A percentile compares a stretch with the other conserved stretches of the same genome.
Conservation (phyloP, 1,140 invertebrate species). For the Panagrolaimus sp. region DNA sequence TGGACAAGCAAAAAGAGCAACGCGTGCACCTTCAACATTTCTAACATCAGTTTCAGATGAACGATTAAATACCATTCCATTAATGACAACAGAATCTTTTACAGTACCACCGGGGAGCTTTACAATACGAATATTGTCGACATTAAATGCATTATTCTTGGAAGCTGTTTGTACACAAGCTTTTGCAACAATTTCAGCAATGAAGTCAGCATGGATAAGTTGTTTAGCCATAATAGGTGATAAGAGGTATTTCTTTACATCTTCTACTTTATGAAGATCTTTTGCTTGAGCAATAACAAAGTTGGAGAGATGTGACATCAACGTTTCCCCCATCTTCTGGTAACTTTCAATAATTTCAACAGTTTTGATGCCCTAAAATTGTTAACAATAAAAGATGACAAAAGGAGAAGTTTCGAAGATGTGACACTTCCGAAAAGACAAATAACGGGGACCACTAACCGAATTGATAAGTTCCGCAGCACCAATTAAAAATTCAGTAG, state of each 20-base stretch:
- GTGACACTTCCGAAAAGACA: conserved; percentile 11
- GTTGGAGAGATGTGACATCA: conserved; percentile 70
- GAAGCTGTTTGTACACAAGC: conserved; percentile 69
- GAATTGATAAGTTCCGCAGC: conserved; percentile 85
- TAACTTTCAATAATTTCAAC: conserved; percentile 91
- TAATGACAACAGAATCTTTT: conserved; percentile 71
- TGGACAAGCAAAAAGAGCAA: conserved; percentile 89
- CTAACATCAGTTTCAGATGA: conserved; percentile 87
- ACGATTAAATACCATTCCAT: conserved; percentile 92
- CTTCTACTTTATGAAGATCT: conserved; percentile 69
- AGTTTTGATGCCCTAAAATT: conserved; percentile 77
- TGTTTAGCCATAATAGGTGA: conserved; percentile 93
- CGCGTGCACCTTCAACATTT: conserved; percentile 73
- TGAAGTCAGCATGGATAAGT: conserved; percentile 89
- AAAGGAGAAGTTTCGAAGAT: neutral
- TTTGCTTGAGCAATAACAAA: conserved; percentile 71
- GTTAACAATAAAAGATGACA: conserved; percentile 31
- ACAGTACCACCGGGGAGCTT: conserved; percentile 68
- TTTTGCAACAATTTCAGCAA: conserved; percentile 76
- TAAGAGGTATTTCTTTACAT: conserved; percentile 71
- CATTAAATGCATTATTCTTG: conserved; percentile 77
- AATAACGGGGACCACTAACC: conserved; percentile 63
- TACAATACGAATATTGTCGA: conserved; percentile 92
- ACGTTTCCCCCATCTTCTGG: conserved; percentile 80
- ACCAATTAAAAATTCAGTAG: conserved; percentile 81